Base-by-base conservation (phyloP, 2,888 invertebrate species). In the Abscondita cerata region DNA sequence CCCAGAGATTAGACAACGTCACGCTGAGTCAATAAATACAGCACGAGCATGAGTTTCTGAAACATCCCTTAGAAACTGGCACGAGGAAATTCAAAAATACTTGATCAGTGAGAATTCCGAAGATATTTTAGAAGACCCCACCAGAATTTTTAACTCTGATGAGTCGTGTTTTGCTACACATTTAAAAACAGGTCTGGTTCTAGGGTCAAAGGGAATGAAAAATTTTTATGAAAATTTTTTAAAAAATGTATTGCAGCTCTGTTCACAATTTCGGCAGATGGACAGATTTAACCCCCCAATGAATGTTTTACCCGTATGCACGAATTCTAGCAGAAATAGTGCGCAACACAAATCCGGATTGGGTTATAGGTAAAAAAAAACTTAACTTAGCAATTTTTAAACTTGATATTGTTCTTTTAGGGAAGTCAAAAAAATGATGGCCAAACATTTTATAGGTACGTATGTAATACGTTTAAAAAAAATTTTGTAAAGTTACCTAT, bases 131-230 rank as follows among this genome's bases (percentile, higher is more conserved):
- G 46, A 66, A 20, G 57, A 66, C 54, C 64, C 64, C 53, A 48
- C 55, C 9, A 61, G 66, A 59, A 66, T 66, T 20, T 41, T 66
- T 13, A 64, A 66, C 44, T 58, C 61, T 12, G 57, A 64, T 50
- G 58, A 62, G 41, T 58, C 61, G n/a, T 57, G 64, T 6, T 64
- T 64, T 58, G 54, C 52, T 15, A 61, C 58, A 31, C 62, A 64
- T 53, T 51, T 58, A n/a, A 62, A 62, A 52, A 52, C 34, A 13
- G 52, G 52, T 41, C 38, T 52, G 6, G 57, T 64, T 6, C 48
- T 64, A 19, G 57, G 57, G 15, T 58, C 62, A 19, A 18, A 33
- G 58, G 62, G 58, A 13, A 61, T 44, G 50, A 52, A 31, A 56
- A 58, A 62, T 18, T 41, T 53, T 11, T 60, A 60, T 33, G 20